These are phyloP conservation scores for Lasioglossum morio DNA, from an alignment of 2,888 invertebrate species.

Conservation along the genomic window DNA sequence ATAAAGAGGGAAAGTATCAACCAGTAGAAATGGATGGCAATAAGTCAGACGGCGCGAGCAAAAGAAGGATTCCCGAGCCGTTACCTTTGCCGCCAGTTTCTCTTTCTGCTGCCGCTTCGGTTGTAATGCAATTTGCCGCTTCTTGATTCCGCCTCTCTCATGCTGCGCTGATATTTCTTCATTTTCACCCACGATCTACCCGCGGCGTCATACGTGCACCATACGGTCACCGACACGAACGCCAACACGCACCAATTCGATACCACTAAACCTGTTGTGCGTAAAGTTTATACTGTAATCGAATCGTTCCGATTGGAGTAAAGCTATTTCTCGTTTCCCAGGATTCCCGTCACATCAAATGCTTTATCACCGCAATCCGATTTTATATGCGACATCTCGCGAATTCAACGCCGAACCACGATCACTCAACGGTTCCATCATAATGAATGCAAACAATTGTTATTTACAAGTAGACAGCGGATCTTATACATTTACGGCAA, in stretches of 20 bases:
- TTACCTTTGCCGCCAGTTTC: constrained; percentile 94
- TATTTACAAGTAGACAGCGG: too few species aligned
- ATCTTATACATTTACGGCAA: too few species aligned
- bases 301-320: not conserved
- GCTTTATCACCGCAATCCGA: not conserved
- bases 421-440: too few species aligned
- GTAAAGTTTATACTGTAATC: constrained; percentile 26
- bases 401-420: not conserved
- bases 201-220: constrained; percentile 95
- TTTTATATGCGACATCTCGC: not conserved
- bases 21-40: constrained; percentile 41
- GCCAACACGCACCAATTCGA: constrained; percentile 92
- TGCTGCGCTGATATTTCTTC: constrained; percentile 93
- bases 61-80: constrained; percentile 18
- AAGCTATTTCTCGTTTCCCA: not conserved
- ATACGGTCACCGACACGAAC: constrained; percentile 90
- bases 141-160: constrained; percentile 90
- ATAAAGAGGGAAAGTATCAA: constrained; percentile 16
- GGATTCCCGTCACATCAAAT: not conserved
- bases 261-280: constrained; percentile 88
- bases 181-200: constrained; percentile 96
- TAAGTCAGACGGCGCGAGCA: constrained; percentile 39
- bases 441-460: too few species aligned
- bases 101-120: constrained; percentile 90
- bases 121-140: constrained; percentile 89